Percentiles rank a stretch among this genome's conserved stretches.
These are phyloP conservation scores for Drosophila picticornis DNA, from an alignment of 2,888 invertebrate genomes.

Conservation along the genomic window DNA sequence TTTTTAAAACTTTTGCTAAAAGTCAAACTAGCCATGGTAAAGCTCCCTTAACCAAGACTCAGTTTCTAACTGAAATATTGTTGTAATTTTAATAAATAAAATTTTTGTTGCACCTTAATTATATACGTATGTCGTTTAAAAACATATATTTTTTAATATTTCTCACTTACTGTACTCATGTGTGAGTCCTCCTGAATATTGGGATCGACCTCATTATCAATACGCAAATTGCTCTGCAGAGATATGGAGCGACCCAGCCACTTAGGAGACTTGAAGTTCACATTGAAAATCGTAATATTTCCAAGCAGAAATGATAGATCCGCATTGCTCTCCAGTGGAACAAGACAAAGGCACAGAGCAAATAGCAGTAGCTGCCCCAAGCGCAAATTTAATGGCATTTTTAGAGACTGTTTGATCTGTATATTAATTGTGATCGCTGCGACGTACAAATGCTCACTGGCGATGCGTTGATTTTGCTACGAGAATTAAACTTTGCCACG, in stretches of 20 bases:
- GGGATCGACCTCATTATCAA: conserved; percentile 68
- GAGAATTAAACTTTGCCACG: conserved; percentile 60
- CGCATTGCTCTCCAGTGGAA: conserved; percentile 33
- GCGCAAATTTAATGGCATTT: conserved; percentile 20
- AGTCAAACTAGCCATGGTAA: background rate
- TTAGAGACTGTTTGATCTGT: background rate
- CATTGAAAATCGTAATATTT: conserved; percentile 71
- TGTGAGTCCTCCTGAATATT: conserved; percentile 80
- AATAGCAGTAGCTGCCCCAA: conserved; percentile 37
- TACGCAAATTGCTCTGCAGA: conserved; percentile 29
- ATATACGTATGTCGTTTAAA: background rate
- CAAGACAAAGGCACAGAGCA: conserved; percentile 37
- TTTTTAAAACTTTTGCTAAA: background rate
- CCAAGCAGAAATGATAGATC: conserved; percentile 67
- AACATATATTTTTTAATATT: background rate
- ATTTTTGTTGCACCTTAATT: background rate
- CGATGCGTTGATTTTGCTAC: conserved; percentile 39
- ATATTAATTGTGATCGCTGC: conserved; percentile 30
- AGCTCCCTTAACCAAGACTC: background rate
- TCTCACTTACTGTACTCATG: conserved; percentile 69
- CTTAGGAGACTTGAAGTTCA: conserved; percentile 58
- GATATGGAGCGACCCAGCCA: conserved; percentile 44
- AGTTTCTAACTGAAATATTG: background rate
- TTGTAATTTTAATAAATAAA: background rate
- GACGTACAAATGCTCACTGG: conserved; percentile 68